A percentile compares a stretch with the other conserved stretches of the same genome.
These are phyloP conservation scores for Dexiosoma caninum DNA, from an alignment of 2,888 invertebrate genomes.

Conservation along the genomic window DNA sequence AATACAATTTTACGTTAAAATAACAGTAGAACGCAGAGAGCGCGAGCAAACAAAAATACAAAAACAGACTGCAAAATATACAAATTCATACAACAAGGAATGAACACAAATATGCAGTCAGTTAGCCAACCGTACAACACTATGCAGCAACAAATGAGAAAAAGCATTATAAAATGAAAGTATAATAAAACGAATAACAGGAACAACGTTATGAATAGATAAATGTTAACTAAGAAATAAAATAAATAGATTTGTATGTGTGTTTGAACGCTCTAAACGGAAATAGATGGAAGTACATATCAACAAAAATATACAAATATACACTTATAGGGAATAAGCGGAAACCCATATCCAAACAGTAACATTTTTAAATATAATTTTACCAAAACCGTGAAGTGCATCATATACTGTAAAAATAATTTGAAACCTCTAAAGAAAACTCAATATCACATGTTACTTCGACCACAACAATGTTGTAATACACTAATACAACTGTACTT, in stretches of 20 bases:
- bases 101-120: not conserved
- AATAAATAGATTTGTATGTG: not conserved
- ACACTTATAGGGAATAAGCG: not conserved
- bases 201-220: conserved; percentile 45
- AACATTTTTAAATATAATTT: not conserved
- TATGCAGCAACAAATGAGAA: not conserved
- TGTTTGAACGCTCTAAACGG: not conserved
- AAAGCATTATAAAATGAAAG: conserved; percentile 16
- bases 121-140: conserved; percentile 39
- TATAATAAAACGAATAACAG: conserved; percentile 21
- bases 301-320: conserved; percentile 8
- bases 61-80: conserved; percentile 4
- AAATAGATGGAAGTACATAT: conserved; percentile 32
- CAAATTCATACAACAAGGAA: not conserved
- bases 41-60: not conserved
- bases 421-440: conserved; percentile 44
- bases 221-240: conserved; percentile 9
- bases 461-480: conserved; percentile 8
- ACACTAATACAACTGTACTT: not conserved
- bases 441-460: conserved; percentile 22
- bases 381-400: not conserved
- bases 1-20: conserved; percentile 51
- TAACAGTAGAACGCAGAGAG: conserved; percentile 30
- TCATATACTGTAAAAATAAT: conserved; percentile 7
- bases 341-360: not conserved